Evolutionary conservation across 2,888 invertebrate species (phyloP), one percentile per base, ranked within the genome.

Genomic region (Seira musarum): DNA sequence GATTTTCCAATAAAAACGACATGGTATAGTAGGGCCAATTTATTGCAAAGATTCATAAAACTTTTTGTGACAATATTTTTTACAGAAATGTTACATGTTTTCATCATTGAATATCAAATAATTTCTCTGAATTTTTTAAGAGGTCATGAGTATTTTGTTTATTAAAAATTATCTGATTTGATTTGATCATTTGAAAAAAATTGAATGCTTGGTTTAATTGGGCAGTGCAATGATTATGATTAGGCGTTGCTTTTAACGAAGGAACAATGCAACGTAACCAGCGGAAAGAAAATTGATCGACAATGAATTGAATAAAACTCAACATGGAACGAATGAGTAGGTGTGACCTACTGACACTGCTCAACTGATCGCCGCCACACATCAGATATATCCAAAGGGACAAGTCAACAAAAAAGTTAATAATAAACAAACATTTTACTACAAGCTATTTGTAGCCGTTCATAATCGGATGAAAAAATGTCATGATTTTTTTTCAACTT

Each of bases 311-410:
- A 22, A 61, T 46, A 46, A 15, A 74, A 67, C 60, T 61, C 30
- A 74, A 49, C 21, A 64, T 63, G n/a, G 6, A 25, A 40, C 17
- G 30, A 30, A 8, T 66, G 78, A 61, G 78, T 78, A 78, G 78
- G 78, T 65, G 78, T 78, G 78, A 78, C 78, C 78, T 78, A 78
- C 78, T 78, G 71, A 78, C 78, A 78, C 71, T 40, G 65, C 49
- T 30, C 30, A 30, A 49, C 15, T 49, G 49, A 49, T 30, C 30
- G 8, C 40, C 65, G 19, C 35, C 49, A 21, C 35, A 49, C 30
- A 71, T 17, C 22, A 71, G 57, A 49, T 22, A n/a, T 49, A n/a
- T 49, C 17, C 15, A 49, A 49, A 49, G 15, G 49, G 40, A 40
- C 40, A 40, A 40, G n/a, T n/a, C n/a, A n/a, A 75, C 60, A 75